Evolutionary conservation across 2,888 invertebrate genomes (phyloP), one percentile per base, ranked within the genome.

Genomic region (Tipula lateralis): DNA sequence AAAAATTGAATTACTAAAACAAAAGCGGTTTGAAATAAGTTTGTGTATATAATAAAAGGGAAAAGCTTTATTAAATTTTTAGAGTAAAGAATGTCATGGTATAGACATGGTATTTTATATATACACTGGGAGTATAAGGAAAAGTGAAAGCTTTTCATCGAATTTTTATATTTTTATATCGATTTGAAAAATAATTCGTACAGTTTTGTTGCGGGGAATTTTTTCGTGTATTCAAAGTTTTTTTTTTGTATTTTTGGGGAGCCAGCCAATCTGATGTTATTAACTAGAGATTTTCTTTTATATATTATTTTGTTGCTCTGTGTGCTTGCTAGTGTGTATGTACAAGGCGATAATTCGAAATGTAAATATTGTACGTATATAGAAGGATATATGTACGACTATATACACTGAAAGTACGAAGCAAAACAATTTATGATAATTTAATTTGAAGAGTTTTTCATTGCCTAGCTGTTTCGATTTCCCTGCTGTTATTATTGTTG

Each of bases 11-110:
- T 66, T 66, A 66, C 66, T 24, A 24, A 66, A 66, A 66, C 66
- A 66, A 66, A 66, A 66, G 66, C 66, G 66, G 66, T 66, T 66
- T 66, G 66, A 66, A 66, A 66, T 66, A 66, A 66, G 66, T 66
- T 66, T 66, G 66, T 66, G 66, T 24, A 66, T 66, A 66, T 66
- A 24, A 24, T 2, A n/a, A n/a, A n/a, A n/a, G 24, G 7, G 66
- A 66, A 66, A 66, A 66, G 66, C 66, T 66, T 66, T 66, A 66
- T 66, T 66, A 66, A 66, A 66, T 66, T 66, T 66, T 24, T 24
- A 1, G 24, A 66, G 1, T 66, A 66, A 66, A 66, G 9, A 66
- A 66, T 66, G 24, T 66, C 24, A 66, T n/a, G 66, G 19, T 66
- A 24, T 66, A 24, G 19, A 66, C 9, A 7, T 66, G 24, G 0